A percentile compares a stretch with the other conserved stretches of the same genome.
Conservation (phyloP, 1,140 invertebrate genomes). For the Agraylea sexmaculata region DNA sequence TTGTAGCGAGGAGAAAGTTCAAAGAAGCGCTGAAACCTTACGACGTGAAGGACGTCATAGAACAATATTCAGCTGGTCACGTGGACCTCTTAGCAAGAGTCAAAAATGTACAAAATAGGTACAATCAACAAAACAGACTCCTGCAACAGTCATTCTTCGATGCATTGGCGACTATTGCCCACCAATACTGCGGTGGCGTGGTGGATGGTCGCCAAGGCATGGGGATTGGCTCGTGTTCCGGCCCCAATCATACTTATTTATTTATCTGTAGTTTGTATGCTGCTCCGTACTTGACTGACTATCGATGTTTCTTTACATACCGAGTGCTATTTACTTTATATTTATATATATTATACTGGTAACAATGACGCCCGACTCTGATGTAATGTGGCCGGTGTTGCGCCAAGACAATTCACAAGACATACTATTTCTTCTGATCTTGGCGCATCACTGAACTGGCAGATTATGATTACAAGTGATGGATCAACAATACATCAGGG, state of each 20-base stretch:
- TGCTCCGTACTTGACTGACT: conserved; percentile 5
- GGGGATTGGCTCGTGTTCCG: neutral
- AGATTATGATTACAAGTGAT: too few species aligned
- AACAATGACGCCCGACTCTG: too few species aligned
- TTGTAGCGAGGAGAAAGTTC: conserved; percentile 88
- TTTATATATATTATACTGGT: too few species aligned
- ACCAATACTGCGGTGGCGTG: neutral
- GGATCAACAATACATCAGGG: too few species aligned
- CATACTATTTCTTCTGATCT: too few species aligned
- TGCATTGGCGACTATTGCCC: neutral
- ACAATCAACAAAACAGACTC: conserved; percentile 21
- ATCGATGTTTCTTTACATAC: too few species aligned
- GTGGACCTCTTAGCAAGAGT: conserved; percentile 79
- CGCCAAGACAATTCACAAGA: too few species aligned
- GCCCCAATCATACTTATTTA: too few species aligned
- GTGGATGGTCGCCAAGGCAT: neutral
- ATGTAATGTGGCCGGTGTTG: too few species aligned
- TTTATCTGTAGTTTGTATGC: too few species aligned
- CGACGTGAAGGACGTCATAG: conserved; percentile 95
- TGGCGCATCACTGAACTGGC: too few species aligned
- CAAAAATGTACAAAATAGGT: conserved; percentile 84
- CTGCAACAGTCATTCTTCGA: conserved; percentile 8
- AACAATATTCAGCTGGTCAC: conserved; percentile 90
- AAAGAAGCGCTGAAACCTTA: conserved; percentile 92
- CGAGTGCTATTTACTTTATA: too few species aligned